Base-by-base conservation (phyloP, 2,113 vertebrate species). In the Mionectes macconnelli region DNA sequence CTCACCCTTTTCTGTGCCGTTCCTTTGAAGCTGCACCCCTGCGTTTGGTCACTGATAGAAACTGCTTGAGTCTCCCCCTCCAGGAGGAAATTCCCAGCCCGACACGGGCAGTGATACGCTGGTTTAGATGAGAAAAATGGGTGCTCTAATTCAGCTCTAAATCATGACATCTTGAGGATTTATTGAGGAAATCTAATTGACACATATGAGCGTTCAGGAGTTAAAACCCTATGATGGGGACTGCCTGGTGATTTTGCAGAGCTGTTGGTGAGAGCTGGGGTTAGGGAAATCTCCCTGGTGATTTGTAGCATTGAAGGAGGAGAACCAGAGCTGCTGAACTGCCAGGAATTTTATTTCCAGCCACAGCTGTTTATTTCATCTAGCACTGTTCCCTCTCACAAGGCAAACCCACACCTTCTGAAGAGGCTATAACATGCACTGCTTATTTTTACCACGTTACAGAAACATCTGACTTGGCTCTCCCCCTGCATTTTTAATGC, bases 281-380 rank as follows among this genome's bases (percentile, higher is more conserved):
- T 87, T 90, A 97, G 52, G 95, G 95, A 93, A 97, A 96, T 97
- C 80, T 96, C 97, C 91, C 88, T 78, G 90, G 95, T 97, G 97
- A 95, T 98, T 97, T 98, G 93, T 94, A 97, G 94, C 84, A 95
- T 96, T 93, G 84, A 78, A 97, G 91, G 92, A 97, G 95, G 94
- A 95, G 69, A 85, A 89, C 77, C 4, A 14, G 90, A 92, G 87
- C 89, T 94, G 95, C 79, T 89, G 96, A 86, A 81, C 92, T 96
- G 93, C 95, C 97, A 96, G 94, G 82, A 97, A 97, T 95, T 87
- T 93, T 92, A 97, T 97, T 97, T 96, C 94, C 94, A 93, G 92
- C 87, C 31, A 20, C 97, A 98, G 97, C 97, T 98, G 97, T 96
- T 98, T 96, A 96, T 97, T 95, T 93, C 94, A 96, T 98, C 63